Conservation (phyloP, 2,113 vertebrate genomes). For the Grus americana region DNA sequence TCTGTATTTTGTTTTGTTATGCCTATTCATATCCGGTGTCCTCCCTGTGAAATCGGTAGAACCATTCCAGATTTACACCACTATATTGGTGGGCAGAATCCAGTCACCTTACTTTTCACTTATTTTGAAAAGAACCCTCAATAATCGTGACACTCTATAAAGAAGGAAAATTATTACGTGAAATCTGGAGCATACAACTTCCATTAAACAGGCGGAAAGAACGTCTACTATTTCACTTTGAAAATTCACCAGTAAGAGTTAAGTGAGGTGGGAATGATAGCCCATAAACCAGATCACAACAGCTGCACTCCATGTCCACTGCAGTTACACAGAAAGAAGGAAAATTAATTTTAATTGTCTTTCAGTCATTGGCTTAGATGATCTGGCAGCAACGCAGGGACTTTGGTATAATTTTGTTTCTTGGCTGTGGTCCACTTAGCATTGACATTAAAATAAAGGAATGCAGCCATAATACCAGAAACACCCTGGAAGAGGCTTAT, state of each 20-base stretch:
- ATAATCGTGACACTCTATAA: neutral
- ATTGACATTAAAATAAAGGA: slow-evolving; percentile 66
- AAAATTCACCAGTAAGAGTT: slow-evolving; percentile 53
- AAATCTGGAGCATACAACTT: neutral
- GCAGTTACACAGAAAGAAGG: slow-evolving; percentile 27
- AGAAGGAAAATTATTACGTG: neutral
- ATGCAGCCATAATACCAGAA: slow-evolving; percentile 62
- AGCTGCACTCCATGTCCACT: slow-evolving; percentile 51
- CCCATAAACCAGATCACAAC: slow-evolving; percentile 37
- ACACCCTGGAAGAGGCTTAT: slow-evolving; percentile 41
- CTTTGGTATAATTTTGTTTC: slow-evolving; percentile 55
- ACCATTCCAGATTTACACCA: neutral
- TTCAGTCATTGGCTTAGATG: slow-evolving; percentile 68
- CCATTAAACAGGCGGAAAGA: neutral
- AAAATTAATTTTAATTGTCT: slow-evolving; percentile 71
- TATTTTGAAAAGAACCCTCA: slow-evolving; percentile 14
- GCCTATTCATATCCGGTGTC: neutral
- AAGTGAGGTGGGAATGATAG: slow-evolving; percentile 27
- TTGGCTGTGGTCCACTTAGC: slow-evolving; percentile 62
- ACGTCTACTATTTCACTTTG: neutral
- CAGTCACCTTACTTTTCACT: neutral
- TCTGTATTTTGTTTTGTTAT: neutral
- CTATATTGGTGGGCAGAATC: neutral
- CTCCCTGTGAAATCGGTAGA: neutral
- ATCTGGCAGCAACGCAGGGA: slow-evolving; percentile 35